Evolutionary conservation across 2,888 invertebrate genomes (phyloP).

Genomic region (Lithophane socia): DNA sequence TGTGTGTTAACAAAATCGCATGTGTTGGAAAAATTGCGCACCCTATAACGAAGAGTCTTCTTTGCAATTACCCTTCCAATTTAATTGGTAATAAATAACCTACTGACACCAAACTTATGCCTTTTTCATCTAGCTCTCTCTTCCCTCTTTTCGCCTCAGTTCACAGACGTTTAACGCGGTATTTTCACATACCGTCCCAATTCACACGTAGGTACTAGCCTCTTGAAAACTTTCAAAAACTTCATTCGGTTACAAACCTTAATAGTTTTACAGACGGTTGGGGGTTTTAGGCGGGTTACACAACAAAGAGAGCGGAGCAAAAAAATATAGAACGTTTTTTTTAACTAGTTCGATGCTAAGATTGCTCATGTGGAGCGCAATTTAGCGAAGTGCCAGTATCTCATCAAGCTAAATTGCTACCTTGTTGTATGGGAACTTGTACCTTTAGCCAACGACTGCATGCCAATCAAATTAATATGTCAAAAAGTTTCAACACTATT

Average conservation of each 20-base stretch:
- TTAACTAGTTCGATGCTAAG: not conserved
- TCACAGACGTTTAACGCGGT: slow-evolving; percentile 26
- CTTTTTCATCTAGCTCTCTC: slow-evolving; percentile 2
- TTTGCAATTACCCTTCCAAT: not conserved
- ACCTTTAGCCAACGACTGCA: not conserved
- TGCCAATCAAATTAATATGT: not conserved
- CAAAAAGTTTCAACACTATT: not conserved
- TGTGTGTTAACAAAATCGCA: not conserved
- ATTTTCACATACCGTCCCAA: slow-evolving; percentile 38
- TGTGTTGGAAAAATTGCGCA: not conserved
- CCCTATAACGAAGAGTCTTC: not conserved
- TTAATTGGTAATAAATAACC: not conserved
- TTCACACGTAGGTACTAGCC: slow-evolving; percentile 52
- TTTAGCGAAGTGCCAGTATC: not conserved
- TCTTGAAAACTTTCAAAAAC: slow-evolving; percentile 70
- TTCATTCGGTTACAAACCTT: slow-evolving; percentile 65
- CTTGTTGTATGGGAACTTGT: not conserved
- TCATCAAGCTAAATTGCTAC: not conserved
- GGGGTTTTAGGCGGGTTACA: slow-evolving; percentile 59
- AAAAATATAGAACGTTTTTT: not conserved
- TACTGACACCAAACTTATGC: not conserved
- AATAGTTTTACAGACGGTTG: slow-evolving; percentile 66
- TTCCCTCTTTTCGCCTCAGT: not conserved
- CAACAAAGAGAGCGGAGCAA: slow-evolving; percentile 5
- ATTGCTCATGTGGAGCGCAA: not conserved